Base-by-base conservation (phyloP, 2,797 vertebrate genomes). In the Moxostoma hubbsi region DNA sequence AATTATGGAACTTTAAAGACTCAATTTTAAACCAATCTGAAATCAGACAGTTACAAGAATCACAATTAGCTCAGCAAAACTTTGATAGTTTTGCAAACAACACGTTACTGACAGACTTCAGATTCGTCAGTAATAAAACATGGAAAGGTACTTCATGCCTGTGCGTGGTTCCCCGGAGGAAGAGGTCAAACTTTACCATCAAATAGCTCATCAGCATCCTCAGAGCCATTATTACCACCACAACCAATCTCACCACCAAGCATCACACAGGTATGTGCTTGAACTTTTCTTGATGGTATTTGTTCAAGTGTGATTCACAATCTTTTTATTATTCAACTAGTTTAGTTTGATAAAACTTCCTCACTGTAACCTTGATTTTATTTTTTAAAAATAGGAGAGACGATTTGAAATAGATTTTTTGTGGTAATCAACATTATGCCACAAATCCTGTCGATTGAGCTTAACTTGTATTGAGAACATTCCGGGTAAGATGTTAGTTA, bases 141-240 rank as follows among this genome's bases (percentile, higher is more conserved):
- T 95, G 91, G 93, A 94, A 77, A 95, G 92, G 73, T 93, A 90
- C 82, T 95, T 95, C 69, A 94, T 88, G 16, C 93, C 94, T 2
- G 87, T 94, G 79, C 89, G 87, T 53, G 83, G 82, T 46, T 85
- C 89, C 46, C 86, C 88, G 57, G 69, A 75, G 10, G 90, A 92
- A 2, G 88, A 92, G 67, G 81, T 81, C 15, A 91, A 84, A 79
- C 86, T 88, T 50, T 86, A 85, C 8, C 87, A 86, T 18, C 86
- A 83, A 45, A n/a, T 75, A 9, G 65, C 82, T 46, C 80, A 84
- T 75, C 82, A 75, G 36, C 81, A 71, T 64, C 73, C 65, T 16
- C 79, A 45, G 10, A 82, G 59, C 51, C 83, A 85, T 70, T 88
- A 83, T 6, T 85, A 83, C 15, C 81, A 74, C 50, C 77, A 80